These are phyloP conservation scores for Rhyacophila brunnea DNA, from an alignment of 1,140 invertebrate species.

Conservation along the genomic window DNA sequence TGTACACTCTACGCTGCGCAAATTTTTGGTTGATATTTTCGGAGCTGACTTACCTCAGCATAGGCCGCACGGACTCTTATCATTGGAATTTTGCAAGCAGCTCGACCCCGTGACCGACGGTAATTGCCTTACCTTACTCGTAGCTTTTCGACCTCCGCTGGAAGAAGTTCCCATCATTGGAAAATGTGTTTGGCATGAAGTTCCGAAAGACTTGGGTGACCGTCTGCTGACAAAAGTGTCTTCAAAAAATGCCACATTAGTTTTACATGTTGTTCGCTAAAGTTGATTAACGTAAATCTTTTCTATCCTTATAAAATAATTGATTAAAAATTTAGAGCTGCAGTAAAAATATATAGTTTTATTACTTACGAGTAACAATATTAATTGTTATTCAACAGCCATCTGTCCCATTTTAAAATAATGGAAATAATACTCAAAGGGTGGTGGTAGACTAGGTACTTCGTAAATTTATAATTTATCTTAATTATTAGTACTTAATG, in stretches of 20 bases:
- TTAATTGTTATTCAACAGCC: too few relatives aligned
- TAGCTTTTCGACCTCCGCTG: slow-evolving; percentile 80
- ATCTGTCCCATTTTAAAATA: too few relatives aligned
- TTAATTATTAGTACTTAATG: too few relatives aligned
- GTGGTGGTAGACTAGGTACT: too few relatives aligned
- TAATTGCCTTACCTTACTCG: slow-evolving; percentile 77
- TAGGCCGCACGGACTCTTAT: slow-evolving; percentile 78
- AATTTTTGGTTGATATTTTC: slow-evolving; percentile 90
- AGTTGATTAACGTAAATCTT: background rate
- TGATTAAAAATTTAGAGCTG: too few relatives aligned
- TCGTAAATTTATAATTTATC: too few relatives aligned
- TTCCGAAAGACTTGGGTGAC: slow-evolving; percentile 68
- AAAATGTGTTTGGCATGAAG: slow-evolving; percentile 86
- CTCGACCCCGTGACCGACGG: slow-evolving; percentile 68
- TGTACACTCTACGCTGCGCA: slow-evolving; percentile 82
- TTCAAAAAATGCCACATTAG: slow-evolving; percentile 73
- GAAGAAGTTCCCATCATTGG: slow-evolving; percentile 83
- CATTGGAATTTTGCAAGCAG: slow-evolving; percentile 56
- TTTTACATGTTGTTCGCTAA: slow-evolving; percentile 79
- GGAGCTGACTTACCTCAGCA: slow-evolving; percentile 82
- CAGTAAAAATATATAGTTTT: too few relatives aligned
- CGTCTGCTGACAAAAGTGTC: slow-evolving; percentile 65
- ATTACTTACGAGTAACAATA: too few relatives aligned
- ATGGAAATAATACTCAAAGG: too few relatives aligned
- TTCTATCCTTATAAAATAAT: too few relatives aligned